A percentile compares a stretch with the other conserved stretches of the same genome.
These are phyloP conservation scores for Eubasilissa splendida DNA, from an alignment of 2,888 invertebrate species.

Conservation along the genomic window DNA sequence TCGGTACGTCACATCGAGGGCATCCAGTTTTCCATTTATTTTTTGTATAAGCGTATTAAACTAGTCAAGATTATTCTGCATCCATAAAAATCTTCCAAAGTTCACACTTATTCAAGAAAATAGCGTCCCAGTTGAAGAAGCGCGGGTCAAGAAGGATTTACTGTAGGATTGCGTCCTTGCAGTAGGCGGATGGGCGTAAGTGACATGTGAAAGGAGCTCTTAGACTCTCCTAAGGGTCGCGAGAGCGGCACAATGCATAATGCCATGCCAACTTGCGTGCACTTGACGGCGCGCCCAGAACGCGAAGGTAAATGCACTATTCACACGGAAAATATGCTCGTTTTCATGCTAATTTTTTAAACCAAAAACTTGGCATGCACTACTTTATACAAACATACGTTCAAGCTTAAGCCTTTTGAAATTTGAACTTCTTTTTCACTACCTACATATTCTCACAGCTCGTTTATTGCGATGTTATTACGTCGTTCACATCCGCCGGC, in stretches of 20 bases:
- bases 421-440: no score
- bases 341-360: not conserved
- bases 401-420: no score
- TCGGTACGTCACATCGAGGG: no score
- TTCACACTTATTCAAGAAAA: not conserved
- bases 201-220: slow-evolving; percentile 18
- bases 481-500: no score
- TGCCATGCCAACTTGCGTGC: slow-evolving; percentile 47
- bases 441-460: no score
- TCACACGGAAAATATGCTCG: slow-evolving; percentile 16
- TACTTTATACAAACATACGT: not conserved
- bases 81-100: no score
- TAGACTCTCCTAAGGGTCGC: slow-evolving; percentile 1
- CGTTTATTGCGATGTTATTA: no score
- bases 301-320: not conserved
- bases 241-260: slow-evolving; percentile 47
- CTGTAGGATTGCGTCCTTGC: slow-evolving; percentile 12
- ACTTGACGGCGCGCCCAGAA: slow-evolving; percentile 41
- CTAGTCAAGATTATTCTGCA: no score
- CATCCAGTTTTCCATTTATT: no score
- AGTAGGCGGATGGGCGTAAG: slow-evolving; percentile 20
- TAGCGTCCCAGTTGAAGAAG: not conserved
- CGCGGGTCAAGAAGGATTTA: slow-evolving; percentile 10
- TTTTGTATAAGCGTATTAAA: no score
- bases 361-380: not conserved